Evolutionary conservation across 1,140 invertebrate species (phyloP).

Genomic region (Drosophila bocqueti): DNA sequence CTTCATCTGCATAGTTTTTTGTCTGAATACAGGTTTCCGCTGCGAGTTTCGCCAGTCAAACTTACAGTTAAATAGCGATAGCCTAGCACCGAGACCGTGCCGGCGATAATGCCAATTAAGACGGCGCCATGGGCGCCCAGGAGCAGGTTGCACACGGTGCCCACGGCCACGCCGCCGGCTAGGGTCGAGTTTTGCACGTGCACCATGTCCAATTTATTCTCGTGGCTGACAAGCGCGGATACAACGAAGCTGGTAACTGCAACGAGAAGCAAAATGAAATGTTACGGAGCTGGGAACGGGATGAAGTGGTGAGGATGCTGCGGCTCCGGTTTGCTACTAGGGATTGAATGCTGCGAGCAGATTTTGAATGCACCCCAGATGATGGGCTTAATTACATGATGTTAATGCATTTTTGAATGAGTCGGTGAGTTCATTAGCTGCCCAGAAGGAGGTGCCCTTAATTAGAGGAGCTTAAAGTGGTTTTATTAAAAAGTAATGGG

Average conservation of each 20-base stretch:
- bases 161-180: conserved; percentile 90
- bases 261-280: conserved; percentile 19
- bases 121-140: conserved; percentile 95
- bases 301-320: not conserved
- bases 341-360: conserved; percentile 23
- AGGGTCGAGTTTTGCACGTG: conserved; percentile 96
- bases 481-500: not conserved
- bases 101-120: conserved; percentile 92
- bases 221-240: conserved; percentile 91
- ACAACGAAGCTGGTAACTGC: conserved; percentile 93
- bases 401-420: conserved; percentile 46
- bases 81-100: conserved; percentile 93
- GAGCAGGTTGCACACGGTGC: conserved; percentile 91
- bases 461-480: not conserved
- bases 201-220: conserved; percentile 95
- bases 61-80: conserved; percentile 94
- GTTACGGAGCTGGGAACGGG: not conserved
- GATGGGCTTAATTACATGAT: conserved; percentile 42
- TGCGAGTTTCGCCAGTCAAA: conserved; percentile 47
- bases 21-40: conserved; percentile 1
- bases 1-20: conserved; percentile 8
- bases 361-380: conserved; percentile 20
- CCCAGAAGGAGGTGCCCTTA: not conserved
- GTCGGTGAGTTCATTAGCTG: conserved; percentile 34
- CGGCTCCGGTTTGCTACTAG: conserved; percentile 8